Percentiles rank a stretch among this genome's conserved stretches.
These are phyloP conservation scores for Tribolium madens DNA, from an alignment of 1,140 invertebrate species.

Conservation along the genomic window DNA sequence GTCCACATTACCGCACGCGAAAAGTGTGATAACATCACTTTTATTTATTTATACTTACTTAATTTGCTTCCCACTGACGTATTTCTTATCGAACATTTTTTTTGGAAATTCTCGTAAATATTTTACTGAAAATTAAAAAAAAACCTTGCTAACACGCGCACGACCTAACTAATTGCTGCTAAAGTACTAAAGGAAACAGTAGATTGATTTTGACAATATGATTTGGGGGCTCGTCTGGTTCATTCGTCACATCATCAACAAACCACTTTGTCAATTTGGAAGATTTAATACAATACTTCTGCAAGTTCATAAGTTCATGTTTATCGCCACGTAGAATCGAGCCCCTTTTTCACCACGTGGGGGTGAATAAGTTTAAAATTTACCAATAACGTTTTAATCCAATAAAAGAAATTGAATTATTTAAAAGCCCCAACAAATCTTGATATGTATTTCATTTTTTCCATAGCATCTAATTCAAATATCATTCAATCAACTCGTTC, in stretches of 20 bases:
- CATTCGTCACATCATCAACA: conserved; percentile 6
- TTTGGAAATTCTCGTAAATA: not conserved
- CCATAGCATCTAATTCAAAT: not conserved
- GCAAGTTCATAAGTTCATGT: not conserved
- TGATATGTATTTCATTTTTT: too few species aligned
- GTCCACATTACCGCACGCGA: not conserved
- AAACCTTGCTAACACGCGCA: not conserved
- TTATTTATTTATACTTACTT: not conserved
- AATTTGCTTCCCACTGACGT: not conserved
- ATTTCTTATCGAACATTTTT: not conserved
- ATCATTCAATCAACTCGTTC: too few species aligned
- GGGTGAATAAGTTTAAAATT: not conserved
- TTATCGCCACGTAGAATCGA: not conserved
- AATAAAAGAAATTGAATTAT: too few species aligned
- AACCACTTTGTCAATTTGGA: conserved; percentile 21
- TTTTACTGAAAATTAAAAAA: not conserved
- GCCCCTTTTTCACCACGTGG: not conserved
- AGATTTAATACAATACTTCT: not conserved
- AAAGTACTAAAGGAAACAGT: not conserved
- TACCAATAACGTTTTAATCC: too few species aligned
- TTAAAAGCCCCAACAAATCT: too few species aligned
- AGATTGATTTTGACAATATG: conserved; percentile 2
- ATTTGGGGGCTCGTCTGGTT: conserved; percentile 14
- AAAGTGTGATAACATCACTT: not conserved
- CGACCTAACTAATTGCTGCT: not conserved